A percentile compares a stretch with the other conserved stretches of the same genome.
Conservation (phyloP, 2,113 vertebrate genomes). For the Amphiprion ocellaris region DNA sequence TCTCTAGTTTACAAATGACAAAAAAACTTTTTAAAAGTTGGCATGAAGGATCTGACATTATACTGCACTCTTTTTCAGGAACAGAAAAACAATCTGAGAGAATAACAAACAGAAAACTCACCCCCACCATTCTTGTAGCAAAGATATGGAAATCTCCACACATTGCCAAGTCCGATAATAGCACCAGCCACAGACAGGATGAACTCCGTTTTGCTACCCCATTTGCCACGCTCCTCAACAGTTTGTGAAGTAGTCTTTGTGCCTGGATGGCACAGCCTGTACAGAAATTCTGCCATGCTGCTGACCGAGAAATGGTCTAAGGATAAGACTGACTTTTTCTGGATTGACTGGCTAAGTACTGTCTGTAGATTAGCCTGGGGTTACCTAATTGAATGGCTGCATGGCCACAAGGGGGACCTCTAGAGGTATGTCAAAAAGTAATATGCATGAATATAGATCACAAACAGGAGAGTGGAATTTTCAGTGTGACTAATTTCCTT, state of each 20-base stretch:
- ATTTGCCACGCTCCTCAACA: conserved; percentile 68
- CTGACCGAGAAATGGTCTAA: not conserved
- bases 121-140: conserved; percentile 82
- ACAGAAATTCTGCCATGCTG: conserved; percentile 56
- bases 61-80: not conserved
- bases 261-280: not conserved
- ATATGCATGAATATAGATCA: not conserved
- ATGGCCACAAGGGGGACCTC: conserved; percentile 66
- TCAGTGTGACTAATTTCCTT: conserved; percentile 26
- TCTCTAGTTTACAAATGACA: not conserved
- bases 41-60: not conserved
- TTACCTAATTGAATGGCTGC: conserved; percentile 18
- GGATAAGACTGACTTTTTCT: conserved; percentile 12
- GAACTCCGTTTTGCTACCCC: conserved; percentile 76
- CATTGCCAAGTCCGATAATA: conserved; percentile 76
- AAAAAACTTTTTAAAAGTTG: not conserved
- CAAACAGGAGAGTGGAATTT: not conserved
- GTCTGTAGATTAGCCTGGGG: conserved; percentile 10
- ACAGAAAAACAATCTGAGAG: not conserved
- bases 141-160: conserved; percentile 83
- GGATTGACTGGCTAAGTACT: conserved; percentile 1
- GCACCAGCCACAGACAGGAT: conserved; percentile 75
- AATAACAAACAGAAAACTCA: conserved; percentile 45
- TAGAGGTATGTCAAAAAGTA: not conserved
- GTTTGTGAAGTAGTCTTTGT: conserved; percentile 17